Conservation (phyloP, 2,113 vertebrate genomes). For the Hiodon tergisus region DNA sequence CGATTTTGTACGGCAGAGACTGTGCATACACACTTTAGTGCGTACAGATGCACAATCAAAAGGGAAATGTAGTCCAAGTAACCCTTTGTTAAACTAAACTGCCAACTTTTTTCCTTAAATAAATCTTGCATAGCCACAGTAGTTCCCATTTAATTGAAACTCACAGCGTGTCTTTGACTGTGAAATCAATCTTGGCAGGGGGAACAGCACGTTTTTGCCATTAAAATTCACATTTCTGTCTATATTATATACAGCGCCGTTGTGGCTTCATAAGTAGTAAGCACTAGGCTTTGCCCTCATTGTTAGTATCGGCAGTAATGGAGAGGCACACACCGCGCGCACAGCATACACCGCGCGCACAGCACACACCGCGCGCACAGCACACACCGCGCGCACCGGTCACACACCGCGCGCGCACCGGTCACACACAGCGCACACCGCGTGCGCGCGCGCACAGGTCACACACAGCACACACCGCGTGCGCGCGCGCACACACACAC, state of each 20-base stretch:
- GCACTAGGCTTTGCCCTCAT: constrained; percentile 11
- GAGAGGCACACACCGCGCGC: background rate
- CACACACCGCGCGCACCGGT: too few species aligned
- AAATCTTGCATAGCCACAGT: background rate
- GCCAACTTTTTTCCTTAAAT: background rate
- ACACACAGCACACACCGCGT: too few species aligned
- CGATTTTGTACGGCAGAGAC: background rate
- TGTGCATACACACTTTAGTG: background rate
- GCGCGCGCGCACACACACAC: too few species aligned
- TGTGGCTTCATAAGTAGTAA: background rate
- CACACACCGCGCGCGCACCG: too few species aligned
- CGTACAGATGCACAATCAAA: background rate
- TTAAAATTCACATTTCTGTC: constrained; percentile 10
- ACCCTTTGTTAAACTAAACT: background rate
- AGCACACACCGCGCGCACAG: too few species aligned
- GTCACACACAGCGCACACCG: too few species aligned
- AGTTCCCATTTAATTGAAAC: constrained; percentile 17
- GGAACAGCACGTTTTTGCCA: constrained; percentile 3
- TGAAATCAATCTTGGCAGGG: background rate
- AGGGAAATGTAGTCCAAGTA: background rate
- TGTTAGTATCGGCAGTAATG: constrained; percentile 2
- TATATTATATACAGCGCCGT: constrained; percentile 13
- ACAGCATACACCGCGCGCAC: too few species aligned
- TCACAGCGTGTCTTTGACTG: background rate
- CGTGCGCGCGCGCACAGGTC: too few species aligned